Evolutionary conservation across 2,113 vertebrate genomes (phyloP), one percentile per base, ranked within the genome.

Genomic region (Lepus europaeus): DNA sequence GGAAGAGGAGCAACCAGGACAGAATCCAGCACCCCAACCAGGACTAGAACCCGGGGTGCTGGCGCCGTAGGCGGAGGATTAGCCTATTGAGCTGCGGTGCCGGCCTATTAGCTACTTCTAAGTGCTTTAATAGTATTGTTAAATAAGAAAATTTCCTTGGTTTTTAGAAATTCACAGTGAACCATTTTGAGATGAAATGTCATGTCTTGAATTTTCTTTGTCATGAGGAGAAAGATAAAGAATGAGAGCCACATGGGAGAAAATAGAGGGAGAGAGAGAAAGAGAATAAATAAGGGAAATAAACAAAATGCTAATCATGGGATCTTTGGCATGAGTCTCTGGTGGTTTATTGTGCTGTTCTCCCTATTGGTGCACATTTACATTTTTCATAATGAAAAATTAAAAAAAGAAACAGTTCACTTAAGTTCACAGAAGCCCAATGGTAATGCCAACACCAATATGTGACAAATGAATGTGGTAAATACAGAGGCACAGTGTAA

Each of bases 371-470:
- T 36, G 3, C 66, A 31, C 53, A 76, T 81, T 84, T 89, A 87
- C 87, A 29, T 25, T 53, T 70, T 95, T 87, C 31, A 36, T 29
- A 61, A 69, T 88, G 92, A 82, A 87, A 94, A 56, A 74, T 72
- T 29, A 1, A n/a, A 22, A 79, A 51, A 20, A 82, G 53, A 19
- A 93, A 86, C 25, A 94, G 72, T 87, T 96, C 73, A 85, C 49
- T 89, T 90, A 61, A 92, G 95, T 95, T 97, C 93, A 85, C 78
- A 84, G 85, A 39, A 89, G 69, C 68, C 33, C 33, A 70, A 4
- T 31, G 53, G 33, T 36, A 56, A 95, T 9, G 29, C 61, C 92
- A 89, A 23, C 56, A 64, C 66, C 72, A 59, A 14, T 73, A 45
- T 59, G 66, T 81, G 66, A 95, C 61, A 84, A 76, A 36, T 29